Evolutionary conservation across 2,888 invertebrate genomes (phyloP).

Genomic region (Salticus scenicus): DNA sequence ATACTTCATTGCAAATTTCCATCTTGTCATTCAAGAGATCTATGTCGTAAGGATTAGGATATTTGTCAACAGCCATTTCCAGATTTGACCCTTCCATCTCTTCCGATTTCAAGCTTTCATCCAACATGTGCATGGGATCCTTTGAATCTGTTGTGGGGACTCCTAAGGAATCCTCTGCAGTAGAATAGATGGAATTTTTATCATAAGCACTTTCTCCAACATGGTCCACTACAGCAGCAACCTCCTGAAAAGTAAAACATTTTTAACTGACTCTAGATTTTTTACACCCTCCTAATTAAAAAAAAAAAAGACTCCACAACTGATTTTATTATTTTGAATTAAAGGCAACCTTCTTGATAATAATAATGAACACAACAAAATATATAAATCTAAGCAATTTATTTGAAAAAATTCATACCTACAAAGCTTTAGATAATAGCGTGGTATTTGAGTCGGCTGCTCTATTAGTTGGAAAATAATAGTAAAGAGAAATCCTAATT

Average conservation of each 20-base stretch:
- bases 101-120: conserved; percentile 31
- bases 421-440: too few relatives aligned
- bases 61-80: conserved; percentile 18
- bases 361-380: too few relatives aligned
- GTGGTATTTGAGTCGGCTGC: too few relatives aligned
- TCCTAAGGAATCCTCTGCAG: conserved; percentile 41
- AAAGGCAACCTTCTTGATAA: too few relatives aligned
- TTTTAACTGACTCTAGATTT: too few relatives aligned
- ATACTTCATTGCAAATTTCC: conserved; percentile 43
- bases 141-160: conserved; percentile 46
- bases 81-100: conserved; percentile 17
- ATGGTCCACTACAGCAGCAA: conserved; percentile 72
- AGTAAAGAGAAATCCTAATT: too few relatives aligned
- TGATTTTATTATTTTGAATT: too few relatives aligned
- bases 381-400: too few relatives aligned
- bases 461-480: too few relatives aligned
- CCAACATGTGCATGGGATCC: conserved; percentile 20
- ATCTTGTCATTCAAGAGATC: conserved; percentile 41
- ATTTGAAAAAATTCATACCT: too few relatives aligned
- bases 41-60: conserved; percentile 24
- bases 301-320: too few relatives aligned
- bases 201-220: conserved; percentile 54
- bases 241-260: conserved; percentile 65
- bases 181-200: conserved; percentile 14
- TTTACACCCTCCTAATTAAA: too few relatives aligned